These are phyloP conservation scores for Dipodomys stephensi DNA, from an alignment of 2,113 vertebrate genomes.

Conservation along the genomic window DNA sequence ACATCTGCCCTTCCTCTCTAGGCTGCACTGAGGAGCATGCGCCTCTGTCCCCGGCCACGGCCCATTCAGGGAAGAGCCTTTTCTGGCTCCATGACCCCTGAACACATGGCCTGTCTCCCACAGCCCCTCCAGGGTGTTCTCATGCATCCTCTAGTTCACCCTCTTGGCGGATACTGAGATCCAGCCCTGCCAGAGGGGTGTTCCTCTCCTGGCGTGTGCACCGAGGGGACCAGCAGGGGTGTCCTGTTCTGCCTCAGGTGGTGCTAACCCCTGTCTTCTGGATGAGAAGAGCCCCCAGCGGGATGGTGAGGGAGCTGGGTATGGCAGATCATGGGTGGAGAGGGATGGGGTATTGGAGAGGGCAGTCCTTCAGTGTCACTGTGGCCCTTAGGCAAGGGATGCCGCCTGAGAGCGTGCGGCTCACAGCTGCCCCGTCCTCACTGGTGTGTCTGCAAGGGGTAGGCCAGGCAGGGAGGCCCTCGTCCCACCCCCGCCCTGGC, in stretches of 20 bases:
- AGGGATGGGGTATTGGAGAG: not conserved
- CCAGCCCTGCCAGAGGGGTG: not conserved
- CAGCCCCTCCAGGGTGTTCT: not conserved
- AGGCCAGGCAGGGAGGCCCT: not conserved
- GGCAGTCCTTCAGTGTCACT: not conserved
- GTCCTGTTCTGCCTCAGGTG: accelerated
- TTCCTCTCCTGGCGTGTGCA: not conserved
- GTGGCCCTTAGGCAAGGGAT: not conserved
- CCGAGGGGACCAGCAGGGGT: not conserved
- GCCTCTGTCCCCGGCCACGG: too few species aligned
- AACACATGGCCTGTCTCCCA: not conserved
- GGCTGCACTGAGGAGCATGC: not conserved
- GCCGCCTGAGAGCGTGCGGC: not conserved
- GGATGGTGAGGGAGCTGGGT: not conserved
- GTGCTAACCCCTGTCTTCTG: not conserved
- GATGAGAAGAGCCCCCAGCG: not conserved
- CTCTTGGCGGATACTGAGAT: not conserved
- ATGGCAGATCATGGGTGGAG: accelerated
- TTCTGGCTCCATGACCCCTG: accelerated
- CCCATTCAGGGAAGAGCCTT: too few species aligned
- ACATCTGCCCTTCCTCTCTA: accelerated
- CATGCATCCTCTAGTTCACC: not conserved
- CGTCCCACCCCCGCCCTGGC: not conserved
- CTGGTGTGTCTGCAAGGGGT: accelerated
- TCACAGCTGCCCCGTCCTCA: not conserved